These are phyloP conservation scores for Chlorops oryzae DNA, from an alignment of 1,140 invertebrate genomes.

Conservation along the genomic window DNA sequence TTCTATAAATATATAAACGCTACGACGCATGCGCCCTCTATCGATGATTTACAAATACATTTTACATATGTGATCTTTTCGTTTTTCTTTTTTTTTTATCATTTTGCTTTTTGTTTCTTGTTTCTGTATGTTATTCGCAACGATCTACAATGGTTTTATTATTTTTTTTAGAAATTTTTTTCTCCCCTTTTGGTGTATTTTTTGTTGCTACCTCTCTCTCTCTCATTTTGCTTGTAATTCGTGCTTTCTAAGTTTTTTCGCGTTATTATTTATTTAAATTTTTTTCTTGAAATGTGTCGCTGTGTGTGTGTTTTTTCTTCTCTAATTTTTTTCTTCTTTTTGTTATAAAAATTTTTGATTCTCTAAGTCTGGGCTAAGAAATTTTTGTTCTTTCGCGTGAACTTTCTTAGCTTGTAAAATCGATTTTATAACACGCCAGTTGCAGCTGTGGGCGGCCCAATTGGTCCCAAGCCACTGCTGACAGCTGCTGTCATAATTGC, in stretches of 20 bases:
- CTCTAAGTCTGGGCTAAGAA: not conserved
- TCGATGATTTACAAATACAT: no score
- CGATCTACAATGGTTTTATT: no score
- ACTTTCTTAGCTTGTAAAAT: not conserved
- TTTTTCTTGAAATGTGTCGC: not conserved
- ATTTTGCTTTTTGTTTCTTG: no score
- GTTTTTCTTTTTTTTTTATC: no score
- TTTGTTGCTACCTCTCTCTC: no score
- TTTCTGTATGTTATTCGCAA: no score
- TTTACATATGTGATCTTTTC: no score
- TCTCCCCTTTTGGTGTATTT: no score
- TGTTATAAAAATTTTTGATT: conserved; percentile 6
- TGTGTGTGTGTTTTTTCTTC: conserved; percentile 4
- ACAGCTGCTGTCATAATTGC: conserved; percentile 17
- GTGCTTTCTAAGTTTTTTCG: not conserved
- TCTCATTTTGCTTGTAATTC: no score
- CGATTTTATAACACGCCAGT: conserved; percentile 41
- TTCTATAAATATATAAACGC: no score
- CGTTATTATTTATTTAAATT: not conserved
- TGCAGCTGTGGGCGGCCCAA: conserved; percentile 38
- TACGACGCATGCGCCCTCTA: no score
- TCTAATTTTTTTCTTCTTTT: not conserved
- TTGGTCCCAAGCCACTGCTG: conserved; percentile 35
- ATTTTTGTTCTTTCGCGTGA: conserved; percentile 11
- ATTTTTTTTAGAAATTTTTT: no score